Conservation (phyloP, 2,888 invertebrate species). For the Athripsodes cinereus region DNA sequence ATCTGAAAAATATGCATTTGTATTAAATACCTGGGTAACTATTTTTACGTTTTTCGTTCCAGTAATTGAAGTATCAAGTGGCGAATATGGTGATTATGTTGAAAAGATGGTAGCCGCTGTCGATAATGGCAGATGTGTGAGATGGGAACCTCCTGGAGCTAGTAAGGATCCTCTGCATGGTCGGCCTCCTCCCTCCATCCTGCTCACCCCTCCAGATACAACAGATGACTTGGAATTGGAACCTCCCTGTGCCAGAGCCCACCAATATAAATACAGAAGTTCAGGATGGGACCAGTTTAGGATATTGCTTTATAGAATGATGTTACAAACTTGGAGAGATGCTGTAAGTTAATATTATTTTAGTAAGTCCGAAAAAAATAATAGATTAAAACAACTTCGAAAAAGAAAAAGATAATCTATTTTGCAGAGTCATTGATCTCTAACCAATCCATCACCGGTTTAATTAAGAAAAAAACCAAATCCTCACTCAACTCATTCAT, state of each 20-base stretch:
- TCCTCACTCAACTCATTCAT: no score
- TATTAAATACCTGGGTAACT: no score
- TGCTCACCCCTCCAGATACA: slow-evolving; percentile 29
- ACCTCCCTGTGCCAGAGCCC: slow-evolving; percentile 42
- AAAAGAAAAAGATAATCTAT: no score
- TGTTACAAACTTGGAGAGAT: slow-evolving; percentile 69
- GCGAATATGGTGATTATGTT: slow-evolving; percentile 69
- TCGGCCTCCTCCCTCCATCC: slow-evolving; percentile 35
- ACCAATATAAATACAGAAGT: slow-evolving; percentile 50
- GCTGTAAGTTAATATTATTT: slow-evolving; percentile 53
- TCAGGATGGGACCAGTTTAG: slow-evolving; percentile 62
- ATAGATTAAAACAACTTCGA: no score
- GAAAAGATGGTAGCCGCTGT: slow-evolving; percentile 63
- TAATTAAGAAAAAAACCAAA: no score
- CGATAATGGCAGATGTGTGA: slow-evolving; percentile 57
- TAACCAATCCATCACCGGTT: no score
- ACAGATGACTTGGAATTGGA: slow-evolving; percentile 35
- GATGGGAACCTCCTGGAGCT: slow-evolving; percentile 40
- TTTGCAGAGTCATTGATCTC: no score
- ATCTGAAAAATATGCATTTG: no score
- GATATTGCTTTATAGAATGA: slow-evolving; percentile 62
- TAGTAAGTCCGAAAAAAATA: no score
- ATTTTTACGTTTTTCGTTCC: slow-evolving; percentile 30
- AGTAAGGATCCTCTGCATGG: background rate
- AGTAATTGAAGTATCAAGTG: slow-evolving; percentile 78